These are phyloP conservation scores for Xylocampa areola DNA, from an alignment of 2,888 invertebrate genomes.

Conservation along the genomic window DNA sequence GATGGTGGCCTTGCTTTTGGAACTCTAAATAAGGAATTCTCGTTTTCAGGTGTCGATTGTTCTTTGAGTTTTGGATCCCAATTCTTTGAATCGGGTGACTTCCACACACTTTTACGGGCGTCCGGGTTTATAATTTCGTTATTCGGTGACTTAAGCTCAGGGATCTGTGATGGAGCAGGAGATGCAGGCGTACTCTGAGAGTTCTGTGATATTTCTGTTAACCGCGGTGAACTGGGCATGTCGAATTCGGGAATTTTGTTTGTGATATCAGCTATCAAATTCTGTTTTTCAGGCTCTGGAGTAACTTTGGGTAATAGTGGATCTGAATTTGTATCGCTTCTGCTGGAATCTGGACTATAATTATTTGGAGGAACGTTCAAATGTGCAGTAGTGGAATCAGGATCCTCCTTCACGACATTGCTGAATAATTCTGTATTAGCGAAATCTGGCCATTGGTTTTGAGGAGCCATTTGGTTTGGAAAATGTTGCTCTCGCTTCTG, in stretches of 20 bases:
- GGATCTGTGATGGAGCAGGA: constrained; percentile 77
- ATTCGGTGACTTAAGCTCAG: constrained; percentile 82
- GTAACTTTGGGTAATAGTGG: constrained; percentile 71
- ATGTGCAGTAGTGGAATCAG: constrained; percentile 93
- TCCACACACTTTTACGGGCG: constrained; percentile 82
- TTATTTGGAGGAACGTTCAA: constrained; percentile 84
- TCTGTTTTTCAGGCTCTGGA: constrained; percentile 76
- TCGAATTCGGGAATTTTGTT: constrained; percentile 84
- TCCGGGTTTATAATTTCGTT: constrained; percentile 75
- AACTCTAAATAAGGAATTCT: constrained; percentile 90
- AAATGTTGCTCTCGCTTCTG: constrained; percentile 82
- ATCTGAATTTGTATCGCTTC: constrained; percentile 85
- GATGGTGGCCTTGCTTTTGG: constrained; percentile 92
- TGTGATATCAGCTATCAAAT: constrained; percentile 70
- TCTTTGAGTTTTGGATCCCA: constrained; percentile 86
- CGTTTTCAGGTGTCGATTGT: constrained; percentile 75
- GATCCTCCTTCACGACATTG: constrained; percentile 92
- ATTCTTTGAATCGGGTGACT: constrained; percentile 84
- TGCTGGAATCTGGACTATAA: constrained; percentile 86
- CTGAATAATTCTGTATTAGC: constrained; percentile 82
- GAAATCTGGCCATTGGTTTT: constrained; percentile 86
- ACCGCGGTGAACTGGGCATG: constrained; percentile 82
- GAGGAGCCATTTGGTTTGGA: constrained; percentile 66
- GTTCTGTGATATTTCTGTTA: constrained; percentile 84
- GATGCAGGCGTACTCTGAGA: constrained; percentile 81